Percentiles rank a stretch among this genome's conserved stretches.
phyloP scores from a whole-genome alignment of 2,797 vertebrate species.

The Geotrypetes seraphini region DNA sequence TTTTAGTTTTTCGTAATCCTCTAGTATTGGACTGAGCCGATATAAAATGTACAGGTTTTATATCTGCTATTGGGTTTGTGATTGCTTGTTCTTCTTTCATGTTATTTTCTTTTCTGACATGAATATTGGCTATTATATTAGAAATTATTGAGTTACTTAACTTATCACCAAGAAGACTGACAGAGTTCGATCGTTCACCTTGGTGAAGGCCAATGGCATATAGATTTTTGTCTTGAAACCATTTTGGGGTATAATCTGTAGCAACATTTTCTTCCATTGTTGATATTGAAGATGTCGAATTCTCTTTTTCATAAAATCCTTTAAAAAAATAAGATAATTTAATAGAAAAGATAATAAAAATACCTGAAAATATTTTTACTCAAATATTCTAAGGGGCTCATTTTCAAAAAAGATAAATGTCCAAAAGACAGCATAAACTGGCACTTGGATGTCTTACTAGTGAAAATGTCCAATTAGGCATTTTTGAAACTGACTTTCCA shows the following conservation, averaged over 20 bases:
- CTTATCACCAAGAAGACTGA: constrained; percentile 15
- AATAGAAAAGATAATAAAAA: too few species aligned
- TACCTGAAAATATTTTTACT: too few species aligned
- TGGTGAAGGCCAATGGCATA: constrained; percentile 3
- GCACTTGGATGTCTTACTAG: too few species aligned
- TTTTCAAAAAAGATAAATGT: too few species aligned
- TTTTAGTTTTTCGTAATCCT: neutral
- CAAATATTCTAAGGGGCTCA: too few species aligned
- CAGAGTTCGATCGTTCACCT: constrained; percentile 6
- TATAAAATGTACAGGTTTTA: constrained; percentile 6
- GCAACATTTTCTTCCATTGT: too few species aligned
- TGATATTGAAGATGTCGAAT: constrained; percentile 1
- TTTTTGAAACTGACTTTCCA: too few species aligned
- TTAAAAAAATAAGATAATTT: constrained; percentile 1
- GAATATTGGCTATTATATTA: constrained; percentile 15
- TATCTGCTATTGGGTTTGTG: neutral
- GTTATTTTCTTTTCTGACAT: neutral
- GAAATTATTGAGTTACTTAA: constrained; percentile 21
- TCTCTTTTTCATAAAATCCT: constrained; percentile 7
- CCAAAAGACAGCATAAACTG: too few species aligned
- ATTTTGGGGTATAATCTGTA: too few species aligned
- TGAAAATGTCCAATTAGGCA: too few species aligned
- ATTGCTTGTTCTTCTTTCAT: neutral
- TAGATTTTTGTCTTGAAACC: constrained; percentile 2
- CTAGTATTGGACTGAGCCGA: constrained; percentile 13